phyloP scores from a whole-genome alignment of 2,888 invertebrate genomes.

The Xestoiulus laeticollis region DNA sequence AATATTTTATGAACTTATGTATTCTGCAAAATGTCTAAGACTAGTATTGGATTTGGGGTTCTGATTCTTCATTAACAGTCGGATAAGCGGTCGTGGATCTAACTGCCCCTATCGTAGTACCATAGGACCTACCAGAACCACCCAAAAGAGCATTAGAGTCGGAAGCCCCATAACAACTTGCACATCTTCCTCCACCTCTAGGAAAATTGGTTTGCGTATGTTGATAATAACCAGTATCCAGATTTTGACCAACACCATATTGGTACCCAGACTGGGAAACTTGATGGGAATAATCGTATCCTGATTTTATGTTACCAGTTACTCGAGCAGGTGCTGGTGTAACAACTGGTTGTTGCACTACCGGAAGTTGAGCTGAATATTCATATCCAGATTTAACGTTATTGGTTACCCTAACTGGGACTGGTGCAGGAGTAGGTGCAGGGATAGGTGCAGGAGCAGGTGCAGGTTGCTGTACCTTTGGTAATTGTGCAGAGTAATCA shows the following conservation, averaged over 20 bases:
- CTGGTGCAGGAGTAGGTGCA: neutral
- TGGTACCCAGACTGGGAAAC: neutral
- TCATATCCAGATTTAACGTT: neutral
- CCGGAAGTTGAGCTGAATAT: neutral
- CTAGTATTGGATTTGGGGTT: conserved; percentile 45
- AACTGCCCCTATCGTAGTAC: neutral
- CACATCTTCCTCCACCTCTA: neutral
- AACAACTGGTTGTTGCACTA: neutral
- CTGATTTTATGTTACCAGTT: neutral
- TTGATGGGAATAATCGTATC: neutral
- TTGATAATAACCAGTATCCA: neutral
- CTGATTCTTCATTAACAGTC: neutral
- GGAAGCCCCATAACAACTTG: neutral
- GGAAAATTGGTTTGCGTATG: neutral
- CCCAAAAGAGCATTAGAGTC: neutral
- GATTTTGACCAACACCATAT: neutral
- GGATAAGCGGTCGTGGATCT: neutral
- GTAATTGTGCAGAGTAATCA: neutral
- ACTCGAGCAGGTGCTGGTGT: neutral
- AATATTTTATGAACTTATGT: neutral
- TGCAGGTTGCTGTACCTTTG: neutral
- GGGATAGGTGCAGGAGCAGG: neutral
- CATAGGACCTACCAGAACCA: neutral
- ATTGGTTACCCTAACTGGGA: neutral
- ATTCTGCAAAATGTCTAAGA: neutral